phyloP scores from a whole-genome alignment of 2,113 vertebrate genomes.

The Atherinomorus stipes region DNA sequence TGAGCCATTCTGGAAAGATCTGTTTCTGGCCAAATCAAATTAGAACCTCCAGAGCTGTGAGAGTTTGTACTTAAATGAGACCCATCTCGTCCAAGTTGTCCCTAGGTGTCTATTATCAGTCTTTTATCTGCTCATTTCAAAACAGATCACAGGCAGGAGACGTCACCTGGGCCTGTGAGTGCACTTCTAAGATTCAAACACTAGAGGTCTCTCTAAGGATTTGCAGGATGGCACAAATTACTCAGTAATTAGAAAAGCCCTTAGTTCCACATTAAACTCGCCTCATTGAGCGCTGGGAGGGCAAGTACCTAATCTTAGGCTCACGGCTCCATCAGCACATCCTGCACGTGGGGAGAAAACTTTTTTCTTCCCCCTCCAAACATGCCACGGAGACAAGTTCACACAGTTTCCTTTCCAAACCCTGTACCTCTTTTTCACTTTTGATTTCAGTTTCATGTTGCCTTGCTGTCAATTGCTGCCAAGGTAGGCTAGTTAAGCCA shows the following conservation, averaged over 20 bases:
- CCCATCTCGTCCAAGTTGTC: conserved; percentile 33
- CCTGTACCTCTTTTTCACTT: not conserved
- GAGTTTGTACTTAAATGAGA: conserved; percentile 51
- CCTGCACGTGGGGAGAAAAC: conserved; percentile 29
- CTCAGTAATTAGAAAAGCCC: conserved; percentile 46
- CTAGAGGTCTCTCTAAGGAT: conserved; percentile 69
- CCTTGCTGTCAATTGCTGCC: no score
- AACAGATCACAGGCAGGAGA: conserved; percentile 20
- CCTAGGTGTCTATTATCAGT: conserved; percentile 20
- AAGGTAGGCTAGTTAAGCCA: conserved; percentile 11
- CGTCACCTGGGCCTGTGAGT: not conserved
- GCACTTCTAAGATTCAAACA: conserved; percentile 40
- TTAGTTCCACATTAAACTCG: conserved; percentile 34
- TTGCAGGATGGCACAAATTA: conserved; percentile 41
- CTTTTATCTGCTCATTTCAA: conserved; percentile 36
- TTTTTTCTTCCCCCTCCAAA: conserved; percentile 20
- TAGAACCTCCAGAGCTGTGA: conserved; percentile 51
- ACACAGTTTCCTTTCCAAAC: not conserved
- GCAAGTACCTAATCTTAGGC: conserved; percentile 7
- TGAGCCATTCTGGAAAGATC: conserved; percentile 58
- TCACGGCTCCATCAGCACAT: conserved; percentile 21
- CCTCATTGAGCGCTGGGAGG: conserved; percentile 10
- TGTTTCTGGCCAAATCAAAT: conserved; percentile 65
- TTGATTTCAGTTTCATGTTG: no score
- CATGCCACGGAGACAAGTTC: conserved; percentile 4